Base-by-base conservation (phyloP, 2,797 vertebrate genomes). In the Synaphobranchus kaupii region DNA sequence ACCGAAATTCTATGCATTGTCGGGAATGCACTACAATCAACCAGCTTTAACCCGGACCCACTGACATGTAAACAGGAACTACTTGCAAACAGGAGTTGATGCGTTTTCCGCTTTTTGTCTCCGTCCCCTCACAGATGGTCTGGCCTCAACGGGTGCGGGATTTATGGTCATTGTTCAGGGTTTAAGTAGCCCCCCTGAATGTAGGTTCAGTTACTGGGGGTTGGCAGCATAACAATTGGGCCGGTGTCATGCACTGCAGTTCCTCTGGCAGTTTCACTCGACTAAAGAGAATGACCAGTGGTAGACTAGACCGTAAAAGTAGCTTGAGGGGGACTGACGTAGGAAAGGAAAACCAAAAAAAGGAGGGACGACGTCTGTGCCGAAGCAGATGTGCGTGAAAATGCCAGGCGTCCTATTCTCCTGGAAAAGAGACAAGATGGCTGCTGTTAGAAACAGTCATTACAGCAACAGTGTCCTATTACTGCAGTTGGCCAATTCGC, bases 321-420 rank as follows among this genome's bases (percentile, higher is more conserved):
- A 28, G 20, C 39, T 76, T 12, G 50, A 63, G 82, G n/a, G 83
- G 83, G 68, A 89, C 7, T 39, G 48, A 54, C 83, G 73, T 85
- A 85, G 58, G 89, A 89, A 86, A 82, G 86, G 85, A 90, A 83
- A 86, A 60, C 2, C 82, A 88, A 90, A 89, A 56, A 81, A 84
- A 28, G 50, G 31, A n/a, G 85, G 87, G 90, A 89, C 84, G 85
- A 90, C 85, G 84, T 89, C 90, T 90, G 84, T 52, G 54, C 87
- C 86, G 86, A 90, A 90, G 89, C 87, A 76, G 84, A 86, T 87
- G 73, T 83, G 81, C 88, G 90, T 90, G 92, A 85, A 87, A 93
- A 92, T 89, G 91, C 90, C 94, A 93, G 90, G 56, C 84, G 83
- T 34, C 5, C 39, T 89, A 76, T 90, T 89, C 63, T 76, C 90